Conservation (phyloP, 2,888 invertebrate species). For the Synergus itoensis region DNA sequence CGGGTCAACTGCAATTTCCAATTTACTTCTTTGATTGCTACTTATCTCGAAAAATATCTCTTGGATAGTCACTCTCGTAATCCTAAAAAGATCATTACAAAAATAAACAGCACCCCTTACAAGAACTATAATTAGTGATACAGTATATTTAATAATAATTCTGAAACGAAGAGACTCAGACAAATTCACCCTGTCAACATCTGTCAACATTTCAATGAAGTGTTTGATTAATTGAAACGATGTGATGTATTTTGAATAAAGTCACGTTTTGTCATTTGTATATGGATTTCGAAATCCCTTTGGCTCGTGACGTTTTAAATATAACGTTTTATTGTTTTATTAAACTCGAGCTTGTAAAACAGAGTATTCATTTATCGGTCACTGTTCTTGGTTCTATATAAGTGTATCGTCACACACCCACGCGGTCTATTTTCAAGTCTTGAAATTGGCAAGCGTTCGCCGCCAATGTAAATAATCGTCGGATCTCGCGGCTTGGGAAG, state of each 20-base stretch:
- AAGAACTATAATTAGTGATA: not conserved
- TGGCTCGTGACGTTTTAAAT: not conserved
- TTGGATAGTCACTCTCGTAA: not conserved
- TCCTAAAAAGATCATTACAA: not conserved
- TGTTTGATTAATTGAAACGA: not conserved
- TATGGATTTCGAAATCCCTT: not conserved
- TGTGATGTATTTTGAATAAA: not conserved
- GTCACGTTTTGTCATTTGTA: not conserved
- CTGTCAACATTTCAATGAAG: not conserved
- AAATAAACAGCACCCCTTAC: not conserved
- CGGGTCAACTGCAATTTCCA: not conserved
- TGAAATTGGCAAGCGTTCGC: slow-evolving; percentile 40
- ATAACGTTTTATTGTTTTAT: slow-evolving; percentile 18
- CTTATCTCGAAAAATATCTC: not conserved
- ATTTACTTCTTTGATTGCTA: slow-evolving; percentile 7
- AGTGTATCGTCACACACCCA: slow-evolving; percentile 31
- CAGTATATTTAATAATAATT: too few relatives aligned
- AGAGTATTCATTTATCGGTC: slow-evolving; percentile 35
- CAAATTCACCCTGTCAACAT: not conserved
- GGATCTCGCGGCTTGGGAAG: slow-evolving; percentile 41
- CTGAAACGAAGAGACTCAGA: too few relatives aligned
- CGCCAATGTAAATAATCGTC: slow-evolving; percentile 38
- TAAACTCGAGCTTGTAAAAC: slow-evolving; percentile 13
- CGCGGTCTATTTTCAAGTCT: slow-evolving; percentile 37
- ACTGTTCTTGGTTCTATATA: slow-evolving; percentile 28